Evolutionary conservation across 1,140 invertebrate genomes (phyloP).

Genomic region (Atta colombica): DNA sequence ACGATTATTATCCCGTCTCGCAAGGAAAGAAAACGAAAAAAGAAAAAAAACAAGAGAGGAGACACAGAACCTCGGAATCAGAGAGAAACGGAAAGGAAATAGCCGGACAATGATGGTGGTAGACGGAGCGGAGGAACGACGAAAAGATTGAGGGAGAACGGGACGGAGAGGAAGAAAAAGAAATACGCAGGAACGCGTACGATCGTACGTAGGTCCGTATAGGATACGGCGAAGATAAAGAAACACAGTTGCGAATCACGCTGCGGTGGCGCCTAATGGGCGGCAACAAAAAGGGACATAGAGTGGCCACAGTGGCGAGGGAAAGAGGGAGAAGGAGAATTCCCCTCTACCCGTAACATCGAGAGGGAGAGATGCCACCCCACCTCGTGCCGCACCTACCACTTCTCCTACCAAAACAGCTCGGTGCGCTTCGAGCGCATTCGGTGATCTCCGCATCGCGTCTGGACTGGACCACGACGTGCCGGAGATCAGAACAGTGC

Average conservation of each 20-base stretch:
- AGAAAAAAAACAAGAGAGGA: constrained; percentile 12
- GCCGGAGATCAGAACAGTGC: constrained; percentile 77
- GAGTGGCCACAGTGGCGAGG: constrained; percentile 71
- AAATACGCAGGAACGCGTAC: constrained; percentile 66
- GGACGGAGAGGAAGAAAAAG: constrained; percentile 32
- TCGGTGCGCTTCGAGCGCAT: constrained; percentile 63
- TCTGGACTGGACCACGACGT: constrained; percentile 77
- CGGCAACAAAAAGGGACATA: constrained; percentile 83
- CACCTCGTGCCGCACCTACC: constrained; percentile 40
- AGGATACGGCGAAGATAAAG: constrained; percentile 81
- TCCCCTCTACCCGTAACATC: constrained; percentile 48
- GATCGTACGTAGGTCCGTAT: constrained; percentile 55
- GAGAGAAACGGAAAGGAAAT: constrained; percentile 1
- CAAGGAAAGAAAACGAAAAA: constrained; percentile 41
- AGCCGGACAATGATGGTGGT: not conserved
- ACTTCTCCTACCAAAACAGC: constrained; percentile 56
- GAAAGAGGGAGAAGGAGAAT: constrained; percentile 44
- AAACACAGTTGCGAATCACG: constrained; percentile 86
- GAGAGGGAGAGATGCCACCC: constrained; percentile 52
- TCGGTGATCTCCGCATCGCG: constrained; percentile 80
- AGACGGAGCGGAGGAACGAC: not conserved
- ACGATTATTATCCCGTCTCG: constrained; percentile 72
- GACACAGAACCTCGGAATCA: constrained; percentile 21
- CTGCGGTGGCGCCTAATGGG: constrained; percentile 86
- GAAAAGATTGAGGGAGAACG: not conserved